phyloP scores from a whole-genome alignment of 2,113 vertebrate genomes.

The Cranoglanis bouderius region DNA sequence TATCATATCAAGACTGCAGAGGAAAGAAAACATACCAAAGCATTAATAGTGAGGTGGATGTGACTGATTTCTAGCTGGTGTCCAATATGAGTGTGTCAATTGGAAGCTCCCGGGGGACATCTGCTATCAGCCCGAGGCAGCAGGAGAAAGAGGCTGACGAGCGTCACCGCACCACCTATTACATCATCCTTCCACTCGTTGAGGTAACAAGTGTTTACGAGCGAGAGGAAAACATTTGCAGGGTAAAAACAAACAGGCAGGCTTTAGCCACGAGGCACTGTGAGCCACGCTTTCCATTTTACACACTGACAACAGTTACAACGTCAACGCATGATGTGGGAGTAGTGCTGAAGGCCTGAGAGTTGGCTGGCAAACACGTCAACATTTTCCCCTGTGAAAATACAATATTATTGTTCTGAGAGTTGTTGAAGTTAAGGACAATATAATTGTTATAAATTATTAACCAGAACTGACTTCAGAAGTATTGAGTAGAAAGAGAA shows the following conservation, averaged over 20 bases:
- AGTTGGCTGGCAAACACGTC: conserved; percentile 27
- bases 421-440: not conserved
- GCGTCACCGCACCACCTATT: conserved; percentile 51
- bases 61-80: conserved; percentile 45
- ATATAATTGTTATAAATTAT: not conserved
- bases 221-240: conserved; percentile 32
- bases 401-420: not conserved
- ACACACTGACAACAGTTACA: conserved; percentile 22
- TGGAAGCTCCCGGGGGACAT: conserved; percentile 57
- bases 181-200: conserved; percentile 49
- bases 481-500: not conserved
- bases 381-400: conserved; percentile 18
- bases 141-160: conserved; percentile 41
- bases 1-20: not conserved
- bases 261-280: conserved; percentile 46
- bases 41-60: conserved; percentile 1
- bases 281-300: conserved; percentile 33
- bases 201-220: conserved; percentile 53
- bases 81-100: conserved; percentile 34
- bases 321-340: conserved; percentile 41
- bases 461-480: not conserved
- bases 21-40: not conserved
- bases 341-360: conserved; percentile 42
- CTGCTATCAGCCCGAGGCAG: conserved; percentile 56
- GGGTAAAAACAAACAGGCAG: conserved; percentile 32